Percentiles rank a stretch among this genome's conserved stretches.
These are phyloP conservation scores for Cepaea nemoralis DNA, from an alignment of 1,140 invertebrate species.

Conservation along the genomic window DNA sequence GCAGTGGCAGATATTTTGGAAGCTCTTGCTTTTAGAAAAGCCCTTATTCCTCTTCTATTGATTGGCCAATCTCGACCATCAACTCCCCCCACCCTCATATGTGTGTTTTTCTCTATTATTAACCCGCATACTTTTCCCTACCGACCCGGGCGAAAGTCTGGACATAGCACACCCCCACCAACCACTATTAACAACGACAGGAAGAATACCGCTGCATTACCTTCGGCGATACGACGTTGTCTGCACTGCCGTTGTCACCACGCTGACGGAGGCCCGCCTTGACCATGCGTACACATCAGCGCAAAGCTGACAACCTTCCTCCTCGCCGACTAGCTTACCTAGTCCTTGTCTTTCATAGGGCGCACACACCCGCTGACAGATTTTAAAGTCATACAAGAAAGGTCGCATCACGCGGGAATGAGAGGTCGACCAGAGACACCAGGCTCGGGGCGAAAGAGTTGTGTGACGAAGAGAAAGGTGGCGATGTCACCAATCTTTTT, in stretches of 20 bases:
- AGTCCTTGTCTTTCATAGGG: too few relatives aligned
- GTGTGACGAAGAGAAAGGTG: too few relatives aligned
- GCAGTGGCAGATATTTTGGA: constrained; percentile 30
- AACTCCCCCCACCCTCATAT: not conserved
- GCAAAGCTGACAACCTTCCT: not conserved
- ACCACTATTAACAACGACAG: not conserved
- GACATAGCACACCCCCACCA: not conserved
- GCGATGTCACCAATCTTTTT: too few relatives aligned
- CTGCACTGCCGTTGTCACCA: not conserved
- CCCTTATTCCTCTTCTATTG: constrained; percentile 21
- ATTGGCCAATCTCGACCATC: constrained; percentile 15
- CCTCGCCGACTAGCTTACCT: too few relatives aligned
- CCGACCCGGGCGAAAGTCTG: not conserved
- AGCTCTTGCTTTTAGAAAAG: constrained; percentile 19
- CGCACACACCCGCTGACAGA: too few relatives aligned
- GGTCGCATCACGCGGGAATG: too few relatives aligned
- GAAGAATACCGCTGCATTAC: constrained; percentile 7
- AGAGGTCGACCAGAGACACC: too few relatives aligned
- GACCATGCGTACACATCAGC: not conserved
- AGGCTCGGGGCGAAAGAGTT: too few relatives aligned
- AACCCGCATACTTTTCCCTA: not conserved
- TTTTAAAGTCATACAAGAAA: too few relatives aligned
- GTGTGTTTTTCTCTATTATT: too few relatives aligned
- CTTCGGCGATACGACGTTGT: not conserved
- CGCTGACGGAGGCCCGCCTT: not conserved